phyloP scores from a whole-genome alignment of 1,140 invertebrate genomes.

The Agraylea sexmaculata region DNA sequence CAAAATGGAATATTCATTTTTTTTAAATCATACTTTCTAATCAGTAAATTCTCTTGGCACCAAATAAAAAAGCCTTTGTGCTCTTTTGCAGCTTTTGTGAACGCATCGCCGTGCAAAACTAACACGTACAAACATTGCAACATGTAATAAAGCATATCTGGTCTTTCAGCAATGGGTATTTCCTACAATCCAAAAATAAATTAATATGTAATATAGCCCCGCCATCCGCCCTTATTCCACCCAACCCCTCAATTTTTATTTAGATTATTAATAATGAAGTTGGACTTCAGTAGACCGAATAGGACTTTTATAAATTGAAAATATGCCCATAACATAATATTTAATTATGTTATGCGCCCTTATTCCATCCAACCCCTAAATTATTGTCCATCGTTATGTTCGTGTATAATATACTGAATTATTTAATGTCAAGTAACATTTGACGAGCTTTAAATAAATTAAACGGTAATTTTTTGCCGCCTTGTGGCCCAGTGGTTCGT shows the following conservation, averaged over 20 bases:
- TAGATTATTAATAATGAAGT: conserved; percentile 4
- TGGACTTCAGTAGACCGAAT: neutral
- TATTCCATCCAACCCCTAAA: no score
- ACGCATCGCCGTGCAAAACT: conserved; percentile 85
- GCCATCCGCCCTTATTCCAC: no score
- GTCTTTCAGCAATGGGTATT: conserved; percentile 69
- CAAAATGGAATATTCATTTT: neutral
- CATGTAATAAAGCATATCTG: conserved; percentile 89
- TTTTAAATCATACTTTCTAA: conserved; percentile 66
- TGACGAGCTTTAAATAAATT: no score
- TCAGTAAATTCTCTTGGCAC: conserved; percentile 92
- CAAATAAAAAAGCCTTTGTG: conserved; percentile 93
- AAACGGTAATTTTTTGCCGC: no score
- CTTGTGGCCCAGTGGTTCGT: no score
- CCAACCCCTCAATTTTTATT: conserved; percentile 7
- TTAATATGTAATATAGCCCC: neutral
- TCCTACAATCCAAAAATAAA: conserved; percentile 45
- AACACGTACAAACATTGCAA: conserved; percentile 85
- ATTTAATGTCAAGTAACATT: no score
- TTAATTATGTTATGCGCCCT: no score
- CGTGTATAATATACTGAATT: no score
- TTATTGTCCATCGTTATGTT: no score
- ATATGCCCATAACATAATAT: no score
- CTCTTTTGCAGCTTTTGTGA: conserved; percentile 77
- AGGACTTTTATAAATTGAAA: no score